Base-by-base conservation (phyloP, 2,888 invertebrate species). In the Plagiodera versicolora region DNA sequence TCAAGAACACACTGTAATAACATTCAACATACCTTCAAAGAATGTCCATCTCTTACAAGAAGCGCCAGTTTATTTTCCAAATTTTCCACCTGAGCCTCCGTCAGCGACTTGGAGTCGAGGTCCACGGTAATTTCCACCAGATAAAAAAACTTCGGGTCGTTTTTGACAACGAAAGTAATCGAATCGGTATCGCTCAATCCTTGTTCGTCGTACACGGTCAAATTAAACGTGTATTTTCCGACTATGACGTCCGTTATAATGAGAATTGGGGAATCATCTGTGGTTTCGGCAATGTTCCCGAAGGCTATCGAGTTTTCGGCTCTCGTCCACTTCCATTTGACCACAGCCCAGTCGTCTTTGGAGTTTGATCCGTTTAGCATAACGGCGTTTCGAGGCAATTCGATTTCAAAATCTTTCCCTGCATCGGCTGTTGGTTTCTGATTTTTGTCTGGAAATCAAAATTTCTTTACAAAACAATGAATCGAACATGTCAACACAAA, bases 161-260 rank as follows among this genome's bases (percentile, higher is more conserved):
- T 80, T 75, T 92, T 92, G 0, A 97, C 91, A 70, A 90, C 86
- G 70, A 97, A 85, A 56, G 91, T 91, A 18, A 93, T 93, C 0
- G 90, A 89, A 77, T 96, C 95, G 14, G 89, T 87, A 68, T 87
- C 88, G 0, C 88, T 88, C 56, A 92, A 83, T 0, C 96, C 96
- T 77, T 96, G 95, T 68, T 92, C 92, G 78, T 97, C 97, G 44
- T 85, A 89, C 1, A 97, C 95, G n/a, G 90, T 91, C 59, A 97
- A 81, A 73, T 89, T 90, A 75, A 95, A 96, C 1, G 94, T 87
- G 77, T 96, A 97, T 66, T 90, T 86, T 0, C 96, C 97, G 2
- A 91, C 87, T 50, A 93, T 90, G 56, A 95, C 84, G 77, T 94
- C 90, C n/a, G 91, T 82, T 74, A 92, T 83, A 81, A 91, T 88